phyloP scores from a whole-genome alignment of 2,888 invertebrate genomes.

The Aphelenchoides bicaudatus region DNA sequence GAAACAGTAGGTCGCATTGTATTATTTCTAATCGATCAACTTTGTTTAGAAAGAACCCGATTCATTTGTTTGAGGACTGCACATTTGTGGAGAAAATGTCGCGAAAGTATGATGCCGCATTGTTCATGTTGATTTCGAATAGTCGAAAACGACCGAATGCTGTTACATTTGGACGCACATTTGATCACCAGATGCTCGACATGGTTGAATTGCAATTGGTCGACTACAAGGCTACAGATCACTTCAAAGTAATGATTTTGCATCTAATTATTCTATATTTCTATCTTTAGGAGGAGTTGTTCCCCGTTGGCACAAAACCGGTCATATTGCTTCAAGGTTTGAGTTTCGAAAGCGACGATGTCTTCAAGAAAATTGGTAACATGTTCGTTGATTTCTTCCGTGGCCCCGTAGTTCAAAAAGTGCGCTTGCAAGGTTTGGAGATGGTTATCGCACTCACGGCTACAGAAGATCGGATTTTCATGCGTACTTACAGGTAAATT shows the following conservation, averaged over 20 bases:
- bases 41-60: constrained; percentile 65
- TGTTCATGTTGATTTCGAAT: constrained; percentile 85
- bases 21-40: neutral
- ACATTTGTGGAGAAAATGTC: constrained; percentile 73
- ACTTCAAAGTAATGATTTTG: constrained; percentile 44
- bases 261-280: constrained; percentile 1
- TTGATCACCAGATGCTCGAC: constrained; percentile 82
- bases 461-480: constrained; percentile 73
- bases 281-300: constrained; percentile 67
- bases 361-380: constrained; percentile 78
- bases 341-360: constrained; percentile 76
- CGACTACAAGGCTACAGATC: constrained; percentile 69
- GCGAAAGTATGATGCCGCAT: constrained; percentile 77
- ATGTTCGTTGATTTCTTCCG: constrained; percentile 85
- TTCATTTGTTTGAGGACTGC: constrained; percentile 86
- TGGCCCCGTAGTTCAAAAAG: constrained; percentile 74
- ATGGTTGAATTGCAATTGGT: constrained; percentile 92
- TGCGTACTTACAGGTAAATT: constrained; percentile 70
- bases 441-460: constrained; percentile 86
- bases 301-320: constrained; percentile 80
- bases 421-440: constrained; percentile 86
- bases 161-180: constrained; percentile 70
- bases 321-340: constrained; percentile 86
- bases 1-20: constrained; percentile 18
- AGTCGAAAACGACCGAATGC: constrained; percentile 73